These are phyloP conservation scores for Sycophila texana DNA, from an alignment of 2,888 invertebrate genomes.

Conservation along the genomic window DNA sequence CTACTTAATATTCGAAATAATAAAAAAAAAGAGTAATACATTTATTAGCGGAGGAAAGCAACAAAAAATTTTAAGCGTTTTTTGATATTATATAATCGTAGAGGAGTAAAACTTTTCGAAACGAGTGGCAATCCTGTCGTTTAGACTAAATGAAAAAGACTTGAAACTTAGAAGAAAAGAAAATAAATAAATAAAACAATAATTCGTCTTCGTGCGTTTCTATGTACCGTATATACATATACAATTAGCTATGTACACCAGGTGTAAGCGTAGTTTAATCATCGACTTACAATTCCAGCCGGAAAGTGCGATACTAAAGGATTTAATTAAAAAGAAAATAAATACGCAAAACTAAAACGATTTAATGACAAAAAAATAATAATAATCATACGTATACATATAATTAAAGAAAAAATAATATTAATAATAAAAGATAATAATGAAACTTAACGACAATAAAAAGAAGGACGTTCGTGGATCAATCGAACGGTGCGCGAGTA, in stretches of 20 bases:
- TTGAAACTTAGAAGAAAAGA: slow-evolving; percentile 14
- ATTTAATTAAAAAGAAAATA: not conserved
- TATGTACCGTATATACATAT: slow-evolving; percentile 38
- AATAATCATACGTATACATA: slow-evolving; percentile 27
- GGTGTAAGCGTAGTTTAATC: slow-evolving; percentile 48
- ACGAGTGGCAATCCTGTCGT: slow-evolving; percentile 49
- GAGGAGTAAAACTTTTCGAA: slow-evolving; percentile 27
- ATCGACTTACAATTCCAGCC: slow-evolving; percentile 54
- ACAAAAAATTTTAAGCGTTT: slow-evolving; percentile 31
- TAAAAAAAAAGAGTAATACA: not conserved
- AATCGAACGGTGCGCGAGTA: slow-evolving; percentile 5
- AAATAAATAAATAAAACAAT: slow-evolving; percentile 24
- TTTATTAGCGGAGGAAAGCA: slow-evolving; percentile 1
- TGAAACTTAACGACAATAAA: slow-evolving; percentile 59
- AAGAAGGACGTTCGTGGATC: slow-evolving; percentile 27
- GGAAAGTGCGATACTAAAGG: slow-evolving; percentile 44
- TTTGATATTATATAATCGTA: slow-evolving; percentile 40
- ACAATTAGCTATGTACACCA: slow-evolving; percentile 46
- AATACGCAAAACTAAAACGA: slow-evolving; percentile 25
- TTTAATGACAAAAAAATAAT: slow-evolving; percentile 34
- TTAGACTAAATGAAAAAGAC: slow-evolving; percentile 54
- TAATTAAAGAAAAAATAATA: slow-evolving; percentile 28
- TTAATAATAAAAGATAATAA: slow-evolving; percentile 49
- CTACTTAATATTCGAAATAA: not conserved
- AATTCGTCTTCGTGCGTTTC: slow-evolving; percentile 53